Percentiles rank a stretch among this genome's conserved stretches.
phyloP scores from a whole-genome alignment of 2,797 vertebrate species.

The Ibycter americanus region DNA sequence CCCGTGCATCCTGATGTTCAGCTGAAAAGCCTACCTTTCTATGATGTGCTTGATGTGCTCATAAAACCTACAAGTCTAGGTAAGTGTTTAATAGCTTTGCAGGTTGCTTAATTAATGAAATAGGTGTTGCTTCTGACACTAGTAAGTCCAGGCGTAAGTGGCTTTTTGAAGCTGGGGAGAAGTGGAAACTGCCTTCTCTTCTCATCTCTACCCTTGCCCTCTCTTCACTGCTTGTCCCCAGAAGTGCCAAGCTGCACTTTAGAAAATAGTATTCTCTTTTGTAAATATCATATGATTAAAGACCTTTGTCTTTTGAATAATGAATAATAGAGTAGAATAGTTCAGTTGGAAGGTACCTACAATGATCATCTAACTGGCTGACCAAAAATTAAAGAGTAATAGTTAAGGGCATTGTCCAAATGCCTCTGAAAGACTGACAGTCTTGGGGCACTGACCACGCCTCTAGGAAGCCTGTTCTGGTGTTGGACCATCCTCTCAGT shows the following conservation, averaged over 20 bases:
- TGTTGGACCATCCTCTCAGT: background rate
- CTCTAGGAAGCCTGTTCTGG: background rate
- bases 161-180: background rate
- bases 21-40: constrained; percentile 93
- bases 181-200: background rate
- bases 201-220: background rate
- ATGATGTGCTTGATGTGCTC: constrained; percentile 93
- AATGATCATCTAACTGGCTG: background rate
- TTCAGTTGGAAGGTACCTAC: background rate
- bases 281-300: background rate
- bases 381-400: background rate
- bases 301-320: background rate
- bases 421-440: background rate
- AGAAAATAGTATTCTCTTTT: background rate
- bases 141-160: background rate
- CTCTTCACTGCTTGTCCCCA: background rate
- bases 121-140: background rate
- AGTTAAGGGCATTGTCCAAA: background rate
- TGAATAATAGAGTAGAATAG: background rate
- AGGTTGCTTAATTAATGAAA: background rate
- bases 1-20: constrained; percentile 98
- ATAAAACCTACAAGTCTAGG: constrained; percentile 97
- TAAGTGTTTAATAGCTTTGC: constrained; percentile 68
- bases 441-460: background rate
- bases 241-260: background rate